These are phyloP conservation scores for Philereme transversata DNA, from an alignment of 2,888 invertebrate species.

Conservation along the genomic window DNA sequence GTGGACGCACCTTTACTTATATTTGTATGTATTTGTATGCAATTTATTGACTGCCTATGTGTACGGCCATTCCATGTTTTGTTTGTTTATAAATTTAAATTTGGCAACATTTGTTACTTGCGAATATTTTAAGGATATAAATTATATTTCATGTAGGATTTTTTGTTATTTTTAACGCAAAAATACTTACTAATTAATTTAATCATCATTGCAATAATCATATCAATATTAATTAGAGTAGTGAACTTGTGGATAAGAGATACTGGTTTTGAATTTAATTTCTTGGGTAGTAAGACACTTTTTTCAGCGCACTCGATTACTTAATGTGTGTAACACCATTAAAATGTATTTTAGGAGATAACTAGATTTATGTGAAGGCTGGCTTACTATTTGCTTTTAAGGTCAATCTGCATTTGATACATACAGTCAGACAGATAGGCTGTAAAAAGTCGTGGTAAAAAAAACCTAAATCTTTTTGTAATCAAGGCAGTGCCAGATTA, in stretches of 20 bases:
- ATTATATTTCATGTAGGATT: neutral
- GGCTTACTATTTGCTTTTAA: neutral
- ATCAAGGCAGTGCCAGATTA: too few relatives aligned
- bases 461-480: too few relatives aligned
- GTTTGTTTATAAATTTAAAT: too few relatives aligned
- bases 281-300: slow-evolving; percentile 7
- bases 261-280: slow-evolving; percentile 10
- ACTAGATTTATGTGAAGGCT: slow-evolving; percentile 11
- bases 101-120: too few relatives aligned
- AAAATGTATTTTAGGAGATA: slow-evolving; percentile 13
- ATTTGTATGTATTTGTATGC: too few relatives aligned
- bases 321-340: slow-evolving; percentile 18
- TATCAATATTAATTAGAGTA: slow-evolving; percentile 29
- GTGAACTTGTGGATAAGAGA: slow-evolving; percentile 3
- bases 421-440: too few relatives aligned
- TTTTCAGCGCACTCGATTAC: slow-evolving; percentile 18
- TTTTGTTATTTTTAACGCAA: slow-evolving; percentile 4
- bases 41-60: too few relatives aligned
- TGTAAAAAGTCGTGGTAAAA: too few relatives aligned
- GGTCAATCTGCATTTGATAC: neutral
- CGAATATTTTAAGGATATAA: too few relatives aligned
- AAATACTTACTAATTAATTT: neutral
- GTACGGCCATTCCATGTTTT: too few relatives aligned
- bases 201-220: slow-evolving; percentile 24
- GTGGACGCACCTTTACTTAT: too few relatives aligned